A percentile compares a stretch with the other conserved stretches of the same genome.
Conservation (phyloP, 2,888 invertebrate genomes). For the Tetragonula carbonaria region DNA sequence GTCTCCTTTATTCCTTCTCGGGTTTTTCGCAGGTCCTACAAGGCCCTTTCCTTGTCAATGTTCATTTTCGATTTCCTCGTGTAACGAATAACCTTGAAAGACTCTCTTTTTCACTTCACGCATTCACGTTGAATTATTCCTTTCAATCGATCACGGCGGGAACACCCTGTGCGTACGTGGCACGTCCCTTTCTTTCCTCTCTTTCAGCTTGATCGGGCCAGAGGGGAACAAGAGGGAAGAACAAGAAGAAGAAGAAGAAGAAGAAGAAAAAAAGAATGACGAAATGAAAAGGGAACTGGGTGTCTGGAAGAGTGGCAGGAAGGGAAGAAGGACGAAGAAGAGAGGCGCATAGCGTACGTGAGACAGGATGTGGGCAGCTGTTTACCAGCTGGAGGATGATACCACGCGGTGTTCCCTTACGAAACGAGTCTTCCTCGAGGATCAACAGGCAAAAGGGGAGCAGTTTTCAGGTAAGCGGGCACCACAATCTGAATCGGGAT, state of each 20-base stretch:
- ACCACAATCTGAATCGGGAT: not conserved
- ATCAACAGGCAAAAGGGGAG: constrained; percentile 1
- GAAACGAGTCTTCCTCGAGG: constrained; percentile 53
- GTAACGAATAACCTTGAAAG: too few species aligned
- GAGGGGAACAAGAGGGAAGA: not conserved
- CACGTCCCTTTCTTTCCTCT: not conserved
- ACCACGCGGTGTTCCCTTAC: constrained; percentile 63
- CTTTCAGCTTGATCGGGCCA: constrained; percentile 27
- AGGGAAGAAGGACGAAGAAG: constrained; percentile 54
- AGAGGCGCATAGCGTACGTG: constrained; percentile 62
- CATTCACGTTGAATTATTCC: not conserved
- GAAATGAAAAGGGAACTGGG: constrained; percentile 26
- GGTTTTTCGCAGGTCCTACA: too few species aligned
- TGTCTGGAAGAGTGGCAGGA: constrained; percentile 37
- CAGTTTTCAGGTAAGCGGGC: not conserved
- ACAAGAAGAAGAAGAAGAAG: constrained; percentile 4
- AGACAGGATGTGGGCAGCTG: constrained; percentile 83
- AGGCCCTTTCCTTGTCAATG: too few species aligned
- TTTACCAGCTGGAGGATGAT: constrained; percentile 82
- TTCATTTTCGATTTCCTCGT: too few species aligned
- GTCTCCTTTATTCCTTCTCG: too few species aligned
- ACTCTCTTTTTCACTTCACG: too few species aligned
- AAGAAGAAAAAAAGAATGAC: not conserved
- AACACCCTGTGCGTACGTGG: not conserved
- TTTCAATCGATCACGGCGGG: too few species aligned